Evolutionary conservation across 2,113 vertebrate species (phyloP), one percentile per base, ranked within the genome.

Genomic region (Dissostichus mawsoni): DNA sequence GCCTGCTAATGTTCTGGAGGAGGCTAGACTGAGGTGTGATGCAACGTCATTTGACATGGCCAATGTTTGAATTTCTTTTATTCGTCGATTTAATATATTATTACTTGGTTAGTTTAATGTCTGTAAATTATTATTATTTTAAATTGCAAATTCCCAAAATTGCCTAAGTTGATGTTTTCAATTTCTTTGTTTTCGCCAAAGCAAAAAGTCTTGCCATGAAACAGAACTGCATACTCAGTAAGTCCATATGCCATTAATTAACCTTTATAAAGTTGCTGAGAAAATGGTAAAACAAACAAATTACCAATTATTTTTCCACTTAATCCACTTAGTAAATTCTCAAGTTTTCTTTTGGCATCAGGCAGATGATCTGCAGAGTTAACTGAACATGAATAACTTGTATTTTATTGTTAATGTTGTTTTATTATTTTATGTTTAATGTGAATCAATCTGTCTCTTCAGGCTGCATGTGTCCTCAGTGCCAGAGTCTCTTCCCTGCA

Each of bases 401-500:
- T n/a, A 8, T 4, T 41, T 6, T 41, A 41, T 41, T 41, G 5
- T 11, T 11, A 8, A 20, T 20, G 36, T 53, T 29, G 7, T 29
- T 18, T 62, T 0, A 18, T 18, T 7, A n/a, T 20, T 50, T 16
- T 10, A 29, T 51, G 2, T 51, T 29, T 4, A 53, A 8, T 29
- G 25, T 52, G 33, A 72, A 47, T 33, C 13, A 11, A 5, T 29
- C 11, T 50, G 67, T 76, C n/a, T 25, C 4, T 2, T 13, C 77
- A 76, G 98, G 90, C 88, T 99, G 18, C 98, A 99, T 47, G 97
- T 99, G 81, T 98, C 98, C 76, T 92, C 97, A 2, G 76, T 99
- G 62, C 98, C 98, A 0, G 96, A 98, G 74, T 97, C 96, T 18
- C 95, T 99, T 68, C 98, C 98, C 18, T 99, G 98, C 89, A 95